Evolutionary conservation across 2,797 vertebrate species (phyloP).

Genomic region (Acipenser oxyrinchus): DNA sequence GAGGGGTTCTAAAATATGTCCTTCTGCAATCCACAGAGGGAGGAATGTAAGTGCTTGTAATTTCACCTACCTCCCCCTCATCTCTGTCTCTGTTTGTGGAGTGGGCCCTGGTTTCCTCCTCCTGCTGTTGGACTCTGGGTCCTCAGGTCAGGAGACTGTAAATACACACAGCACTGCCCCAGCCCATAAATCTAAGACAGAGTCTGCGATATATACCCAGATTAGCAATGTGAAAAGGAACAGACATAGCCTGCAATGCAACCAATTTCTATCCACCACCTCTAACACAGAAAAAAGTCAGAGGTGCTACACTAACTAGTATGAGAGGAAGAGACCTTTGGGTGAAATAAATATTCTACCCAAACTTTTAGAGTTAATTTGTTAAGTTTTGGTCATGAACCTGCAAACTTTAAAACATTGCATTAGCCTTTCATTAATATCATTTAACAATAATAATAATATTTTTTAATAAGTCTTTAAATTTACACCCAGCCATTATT

Average conservation of each 20-base stretch:
- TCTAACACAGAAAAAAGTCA: too few species aligned
- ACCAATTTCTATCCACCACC: too few species aligned
- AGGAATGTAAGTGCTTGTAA: slow-evolving; percentile 61
- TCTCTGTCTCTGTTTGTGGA: slow-evolving; percentile 70
- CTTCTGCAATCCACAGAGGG: slow-evolving; percentile 45
- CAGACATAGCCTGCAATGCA: slow-evolving; percentile 18
- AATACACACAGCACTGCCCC: slow-evolving; percentile 82
- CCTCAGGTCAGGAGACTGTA: slow-evolving; percentile 92
- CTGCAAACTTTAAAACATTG: too few species aligned
- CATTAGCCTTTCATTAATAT: too few species aligned
- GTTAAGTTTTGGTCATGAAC: too few species aligned
- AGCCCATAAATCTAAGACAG: slow-evolving; percentile 80
- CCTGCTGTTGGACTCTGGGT: slow-evolving; percentile 66
- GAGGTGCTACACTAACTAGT: too few species aligned
- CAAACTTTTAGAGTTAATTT: too few species aligned
- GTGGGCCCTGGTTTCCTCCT: slow-evolving; percentile 60
- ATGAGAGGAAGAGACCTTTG: too few species aligned
- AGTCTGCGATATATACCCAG: slow-evolving; percentile 66
- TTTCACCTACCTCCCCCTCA: slow-evolving; percentile 57
- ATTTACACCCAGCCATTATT: too few species aligned
- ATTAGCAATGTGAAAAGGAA: slow-evolving; percentile 44
- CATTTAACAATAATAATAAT: too few species aligned
- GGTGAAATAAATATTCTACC: too few species aligned
- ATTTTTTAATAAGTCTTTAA: too few species aligned
- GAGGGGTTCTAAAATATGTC: background rate